These are phyloP conservation scores for Phylloscopus collybita DNA, from an alignment of 2,797 vertebrate genomes.

Conservation along the genomic window DNA sequence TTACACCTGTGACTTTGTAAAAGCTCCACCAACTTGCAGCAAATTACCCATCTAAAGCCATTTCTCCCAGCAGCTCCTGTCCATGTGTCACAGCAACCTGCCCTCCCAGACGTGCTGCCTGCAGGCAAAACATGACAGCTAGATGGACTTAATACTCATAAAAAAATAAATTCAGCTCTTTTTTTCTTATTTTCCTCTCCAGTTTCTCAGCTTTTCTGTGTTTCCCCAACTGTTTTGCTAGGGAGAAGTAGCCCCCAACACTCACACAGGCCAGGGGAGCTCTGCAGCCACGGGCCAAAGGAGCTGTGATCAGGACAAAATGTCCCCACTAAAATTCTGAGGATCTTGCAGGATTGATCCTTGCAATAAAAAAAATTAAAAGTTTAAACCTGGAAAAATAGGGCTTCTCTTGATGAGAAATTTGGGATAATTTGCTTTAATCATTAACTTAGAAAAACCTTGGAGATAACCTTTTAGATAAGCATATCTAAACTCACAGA, in stretches of 20 bases:
- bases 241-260: too few relatives aligned
- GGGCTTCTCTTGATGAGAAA: background rate
- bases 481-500: background rate
- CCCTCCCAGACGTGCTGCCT: background rate
- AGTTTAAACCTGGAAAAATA: background rate
- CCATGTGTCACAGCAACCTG: background rate
- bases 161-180: background rate
- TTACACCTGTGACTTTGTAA: background rate
- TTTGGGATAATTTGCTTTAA: background rate
- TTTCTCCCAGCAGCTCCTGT: background rate
- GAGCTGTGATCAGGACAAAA: background rate
- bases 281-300: fast-evolving
- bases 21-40: background rate
- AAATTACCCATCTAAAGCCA: background rate
- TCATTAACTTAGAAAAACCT: background rate
- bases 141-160: background rate
- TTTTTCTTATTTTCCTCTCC: background rate
- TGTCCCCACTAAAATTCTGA: background rate
- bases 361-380: background rate
- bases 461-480: background rate
- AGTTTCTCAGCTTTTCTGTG: background rate
- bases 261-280: background rate
- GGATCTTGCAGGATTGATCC: background rate
- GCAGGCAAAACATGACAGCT: background rate
- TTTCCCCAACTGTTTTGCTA: background rate